Conservation (phyloP, 1,140 invertebrate genomes). For the Orussus abietinus region DNA sequence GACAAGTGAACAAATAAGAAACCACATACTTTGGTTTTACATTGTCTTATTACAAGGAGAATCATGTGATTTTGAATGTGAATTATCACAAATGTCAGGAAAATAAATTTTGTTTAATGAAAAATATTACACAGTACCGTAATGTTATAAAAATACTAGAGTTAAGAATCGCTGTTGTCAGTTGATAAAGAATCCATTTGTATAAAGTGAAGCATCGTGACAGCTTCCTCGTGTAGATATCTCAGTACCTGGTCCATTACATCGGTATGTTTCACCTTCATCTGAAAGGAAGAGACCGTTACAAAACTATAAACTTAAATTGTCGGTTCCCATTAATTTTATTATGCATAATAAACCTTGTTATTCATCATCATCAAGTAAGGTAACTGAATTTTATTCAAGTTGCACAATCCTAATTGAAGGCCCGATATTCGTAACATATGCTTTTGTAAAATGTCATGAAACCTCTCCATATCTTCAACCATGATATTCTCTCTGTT, state of each 20-base stretch:
- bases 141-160: no score
- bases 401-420: constrained; percentile 30
- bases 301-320: constrained; percentile 3
- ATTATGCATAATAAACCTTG: constrained; percentile 24
- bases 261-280: constrained; percentile 29
- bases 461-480: constrained; percentile 32
- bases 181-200: no score
- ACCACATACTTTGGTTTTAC: no score
- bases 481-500: constrained; percentile 9
- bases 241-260: constrained; percentile 30
- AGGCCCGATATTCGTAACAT: constrained; percentile 23
- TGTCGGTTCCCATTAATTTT: constrained; percentile 5
- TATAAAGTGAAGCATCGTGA: no score
- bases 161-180: no score
- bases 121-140: no score
- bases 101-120: no score
- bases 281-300: constrained; percentile 28
- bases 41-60: no score
- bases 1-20: no score
- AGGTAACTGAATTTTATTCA: constrained; percentile 33
- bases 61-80: no score
- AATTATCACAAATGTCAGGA: no score
- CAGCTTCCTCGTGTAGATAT: constrained; percentile 38
- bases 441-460: constrained; percentile 28
- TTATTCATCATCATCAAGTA: constrained; percentile 30